Percentiles rank a stretch among this genome's conserved stretches.
These are phyloP conservation scores for Protophormia terraenovae DNA, from an alignment of 2,888 invertebrate genomes.

Conservation along the genomic window DNA sequence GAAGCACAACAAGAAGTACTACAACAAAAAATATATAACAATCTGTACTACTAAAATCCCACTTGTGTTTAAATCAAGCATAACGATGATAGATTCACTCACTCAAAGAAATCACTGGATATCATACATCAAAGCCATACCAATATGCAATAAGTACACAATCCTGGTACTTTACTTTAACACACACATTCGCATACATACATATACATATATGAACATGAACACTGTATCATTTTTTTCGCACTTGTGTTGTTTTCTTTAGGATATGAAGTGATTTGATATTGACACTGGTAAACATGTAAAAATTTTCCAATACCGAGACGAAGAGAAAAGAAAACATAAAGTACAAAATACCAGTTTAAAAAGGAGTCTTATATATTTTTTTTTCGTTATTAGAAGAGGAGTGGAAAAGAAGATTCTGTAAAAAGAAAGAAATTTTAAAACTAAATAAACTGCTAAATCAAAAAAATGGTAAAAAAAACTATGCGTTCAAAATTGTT, in stretches of 20 bases:
- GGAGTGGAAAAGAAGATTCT: not conserved
- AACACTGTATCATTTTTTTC: slow-evolving; percentile 6
- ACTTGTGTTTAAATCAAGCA: slow-evolving; percentile 63
- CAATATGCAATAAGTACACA: slow-evolving; percentile 66
- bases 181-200: not conserved
- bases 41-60: slow-evolving; percentile 37
- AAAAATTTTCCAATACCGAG: slow-evolving; percentile 21
- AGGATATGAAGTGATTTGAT: slow-evolving; percentile 66
- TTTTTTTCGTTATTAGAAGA: not conserved
- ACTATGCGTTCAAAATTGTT: slow-evolving; percentile 6
- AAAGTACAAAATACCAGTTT: not conserved
- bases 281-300: slow-evolving; percentile 61
- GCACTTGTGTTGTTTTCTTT: slow-evolving; percentile 54
- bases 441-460: slow-evolving; percentile 17
- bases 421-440: not conserved
- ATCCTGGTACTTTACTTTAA: slow-evolving; percentile 63
- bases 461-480: slow-evolving; percentile 45
- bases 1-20: not conserved
- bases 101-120: slow-evolving; percentile 71
- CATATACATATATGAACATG: not conserved
- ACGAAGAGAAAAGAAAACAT: not conserved
- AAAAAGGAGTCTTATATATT: not conserved
- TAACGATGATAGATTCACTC: slow-evolving; percentile 67
- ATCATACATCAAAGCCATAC: slow-evolving; percentile 77
- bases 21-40: not conserved